Evolutionary conservation across 2,888 invertebrate species (phyloP).

Genomic region (Agrochola lychnidis): DNA sequence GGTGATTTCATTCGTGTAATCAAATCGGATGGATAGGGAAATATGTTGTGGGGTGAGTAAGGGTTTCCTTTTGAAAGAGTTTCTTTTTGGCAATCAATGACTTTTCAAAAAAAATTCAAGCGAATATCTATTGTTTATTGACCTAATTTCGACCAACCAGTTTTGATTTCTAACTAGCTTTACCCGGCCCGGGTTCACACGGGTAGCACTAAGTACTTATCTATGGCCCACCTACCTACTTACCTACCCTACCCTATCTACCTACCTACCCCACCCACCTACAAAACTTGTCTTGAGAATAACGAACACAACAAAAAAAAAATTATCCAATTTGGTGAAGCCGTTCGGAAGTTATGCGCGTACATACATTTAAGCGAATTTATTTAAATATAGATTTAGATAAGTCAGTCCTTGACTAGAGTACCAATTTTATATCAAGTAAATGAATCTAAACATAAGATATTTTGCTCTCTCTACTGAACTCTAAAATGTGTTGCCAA

Average conservation of each 20-base stretch:
- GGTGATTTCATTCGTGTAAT: slow-evolving; percentile 32
- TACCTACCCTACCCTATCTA: too few species aligned
- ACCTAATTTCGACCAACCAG: not conserved
- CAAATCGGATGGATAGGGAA: slow-evolving; percentile 4
- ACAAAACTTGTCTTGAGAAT: too few species aligned
- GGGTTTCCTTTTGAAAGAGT: not conserved
- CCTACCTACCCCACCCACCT: too few species aligned
- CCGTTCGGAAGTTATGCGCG: too few species aligned
- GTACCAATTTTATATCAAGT: not conserved
- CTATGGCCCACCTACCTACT: too few species aligned
- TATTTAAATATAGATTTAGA: too few species aligned
- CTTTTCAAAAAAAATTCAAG: not conserved
- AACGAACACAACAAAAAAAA: too few species aligned
- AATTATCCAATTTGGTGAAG: too few species aligned
- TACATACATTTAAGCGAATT: too few species aligned
- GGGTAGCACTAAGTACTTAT: too few species aligned
- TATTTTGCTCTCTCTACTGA: not conserved
- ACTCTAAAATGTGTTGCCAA: not conserved
- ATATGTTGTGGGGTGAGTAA: not conserved
- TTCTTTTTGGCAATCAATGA: not conserved
- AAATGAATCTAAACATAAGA: not conserved
- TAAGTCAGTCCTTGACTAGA: not conserved
- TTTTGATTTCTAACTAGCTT: not conserved
- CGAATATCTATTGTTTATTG: not conserved
- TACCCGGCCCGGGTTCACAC: too few species aligned